Evolutionary conservation across 2,113 vertebrate species (phyloP), one percentile per base, ranked within the genome.

Genomic region (Melanotaenia duboulayi): DNA sequence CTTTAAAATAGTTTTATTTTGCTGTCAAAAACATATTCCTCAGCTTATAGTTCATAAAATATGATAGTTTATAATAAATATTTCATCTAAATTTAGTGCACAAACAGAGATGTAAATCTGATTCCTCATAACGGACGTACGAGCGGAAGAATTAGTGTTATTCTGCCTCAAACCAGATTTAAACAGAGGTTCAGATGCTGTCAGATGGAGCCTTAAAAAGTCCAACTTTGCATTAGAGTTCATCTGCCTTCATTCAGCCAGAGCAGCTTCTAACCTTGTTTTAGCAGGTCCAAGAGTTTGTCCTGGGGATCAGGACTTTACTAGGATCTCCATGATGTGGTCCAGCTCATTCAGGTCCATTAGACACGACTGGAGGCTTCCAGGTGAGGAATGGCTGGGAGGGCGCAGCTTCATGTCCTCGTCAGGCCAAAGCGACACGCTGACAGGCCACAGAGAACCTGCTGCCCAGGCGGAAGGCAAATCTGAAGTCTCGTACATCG

Each of bases 291-390:
- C 63, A 42, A 1, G 20, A 46, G 65, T 75, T 48, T 0, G 32
- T 62, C 11, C 23, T 4, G 25, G 2, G 0, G 63, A 76, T 90
- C 88, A 91, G 67, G 95, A 96, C 87, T 94, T 94, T 9, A 96
- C 95, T 0, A 96, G 92, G 66, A 96, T 95, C 86, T 96, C 96
- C 95, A 96, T 96, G 73, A 96, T 96, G 90, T 96, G 95, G 92
- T 96, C 95, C 91, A 96, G 69, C 55, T 96, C 96, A 1, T 95
- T 96, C 67, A 96, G 86, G 90, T 96, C 96, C 68, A 92, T 84
- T 84, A 94, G 90, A 75, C 95, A 95, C 7, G 94, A 91, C 84
- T 94, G 95, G 60, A 94, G 90, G 69, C 90, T 91, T 74, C 76
- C 94, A 7, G 89, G 73, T 11, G 93, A 87, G 86, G 89, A 88